phyloP scores from a whole-genome alignment of 2,888 invertebrate species.

The Conus canariensis region DNA sequence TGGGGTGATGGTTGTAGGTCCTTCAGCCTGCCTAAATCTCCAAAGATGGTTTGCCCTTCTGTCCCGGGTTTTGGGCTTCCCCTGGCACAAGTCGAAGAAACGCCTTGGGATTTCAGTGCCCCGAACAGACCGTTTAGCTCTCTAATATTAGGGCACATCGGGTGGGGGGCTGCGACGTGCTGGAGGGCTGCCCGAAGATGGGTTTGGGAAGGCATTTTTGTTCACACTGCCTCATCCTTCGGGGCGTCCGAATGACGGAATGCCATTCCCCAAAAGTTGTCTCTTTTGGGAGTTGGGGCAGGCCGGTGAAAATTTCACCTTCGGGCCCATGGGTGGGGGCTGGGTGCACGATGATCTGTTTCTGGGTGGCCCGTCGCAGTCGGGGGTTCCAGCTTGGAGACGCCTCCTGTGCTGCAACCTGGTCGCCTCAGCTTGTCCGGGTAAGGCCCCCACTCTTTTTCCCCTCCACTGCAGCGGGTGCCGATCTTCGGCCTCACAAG shows the following conservation, averaged over 20 bases:
- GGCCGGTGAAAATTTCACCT: not conserved
- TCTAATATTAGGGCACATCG: no score
- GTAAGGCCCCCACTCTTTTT: no score
- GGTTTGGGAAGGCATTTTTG: not conserved
- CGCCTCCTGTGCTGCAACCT: no score
- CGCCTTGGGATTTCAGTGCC: not conserved
- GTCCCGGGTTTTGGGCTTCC: not conserved
- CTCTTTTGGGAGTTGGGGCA: not conserved
- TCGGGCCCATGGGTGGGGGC: not conserved
- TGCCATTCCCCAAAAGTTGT: not conserved
- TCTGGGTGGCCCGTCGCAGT: no score
- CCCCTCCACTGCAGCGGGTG: no score
- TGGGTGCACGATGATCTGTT: not conserved
- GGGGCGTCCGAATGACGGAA: not conserved
- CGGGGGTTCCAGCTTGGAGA: no score
- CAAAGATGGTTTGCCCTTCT: not conserved
- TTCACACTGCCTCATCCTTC: not conserved
- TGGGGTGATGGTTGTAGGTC: not conserved
- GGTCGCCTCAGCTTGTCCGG: no score
- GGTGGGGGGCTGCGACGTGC: not conserved
- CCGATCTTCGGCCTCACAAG: no score
- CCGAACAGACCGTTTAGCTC: not conserved
- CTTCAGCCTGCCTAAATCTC: not conserved
- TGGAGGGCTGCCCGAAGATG: not conserved
- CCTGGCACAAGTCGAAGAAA: not conserved